A percentile compares a stretch with the other conserved stretches of the same genome.
Evolutionary conservation across 2,888 invertebrate genomes (phyloP).

Genomic region (Lottia scabra): DNA sequence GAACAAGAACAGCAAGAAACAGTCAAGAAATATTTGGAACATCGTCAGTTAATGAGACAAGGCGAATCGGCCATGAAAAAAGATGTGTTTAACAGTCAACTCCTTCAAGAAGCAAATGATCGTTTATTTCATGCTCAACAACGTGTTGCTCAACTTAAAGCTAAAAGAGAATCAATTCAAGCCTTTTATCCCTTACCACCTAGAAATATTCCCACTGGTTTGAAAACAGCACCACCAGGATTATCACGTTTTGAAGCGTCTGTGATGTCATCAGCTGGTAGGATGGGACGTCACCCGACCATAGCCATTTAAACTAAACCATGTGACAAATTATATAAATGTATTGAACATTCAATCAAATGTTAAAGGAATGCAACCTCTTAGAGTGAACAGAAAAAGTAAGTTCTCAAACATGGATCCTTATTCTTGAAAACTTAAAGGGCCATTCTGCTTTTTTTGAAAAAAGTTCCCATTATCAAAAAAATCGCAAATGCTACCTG

Average conservation of each 20-base stretch:
- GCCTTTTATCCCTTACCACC: conserved; percentile 56
- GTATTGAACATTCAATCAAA: no score
- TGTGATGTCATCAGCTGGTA: conserved; percentile 40
- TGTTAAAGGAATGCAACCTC: no score
- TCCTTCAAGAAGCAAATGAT: conserved; percentile 64
- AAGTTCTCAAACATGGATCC: no score
- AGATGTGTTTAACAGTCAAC: conserved; percentile 58
- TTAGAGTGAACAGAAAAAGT: no score
- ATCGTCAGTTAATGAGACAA: conserved; percentile 63
- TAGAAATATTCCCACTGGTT: conserved; percentile 36
- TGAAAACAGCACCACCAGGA: conserved; percentile 38
- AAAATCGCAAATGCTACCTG: no score
- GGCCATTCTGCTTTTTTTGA: no score
- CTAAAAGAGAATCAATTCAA: conserved; percentile 48
- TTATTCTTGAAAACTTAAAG: no score
- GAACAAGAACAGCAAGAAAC: conserved; percentile 60
- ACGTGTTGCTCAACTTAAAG: conserved; percentile 60
- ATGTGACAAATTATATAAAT: no score
- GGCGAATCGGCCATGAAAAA: conserved; percentile 61
- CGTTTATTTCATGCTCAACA: conserved; percentile 55
- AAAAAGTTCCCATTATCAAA: no score
- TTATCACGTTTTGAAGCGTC: conserved; percentile 46
- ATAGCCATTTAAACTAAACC: conserved; percentile 29
- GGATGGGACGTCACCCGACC: conserved; percentile 51
- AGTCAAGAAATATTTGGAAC: conserved; percentile 64